Base-by-base conservation (phyloP, 2,888 invertebrate genomes). In the Ichneumoninae sp. region DNA sequence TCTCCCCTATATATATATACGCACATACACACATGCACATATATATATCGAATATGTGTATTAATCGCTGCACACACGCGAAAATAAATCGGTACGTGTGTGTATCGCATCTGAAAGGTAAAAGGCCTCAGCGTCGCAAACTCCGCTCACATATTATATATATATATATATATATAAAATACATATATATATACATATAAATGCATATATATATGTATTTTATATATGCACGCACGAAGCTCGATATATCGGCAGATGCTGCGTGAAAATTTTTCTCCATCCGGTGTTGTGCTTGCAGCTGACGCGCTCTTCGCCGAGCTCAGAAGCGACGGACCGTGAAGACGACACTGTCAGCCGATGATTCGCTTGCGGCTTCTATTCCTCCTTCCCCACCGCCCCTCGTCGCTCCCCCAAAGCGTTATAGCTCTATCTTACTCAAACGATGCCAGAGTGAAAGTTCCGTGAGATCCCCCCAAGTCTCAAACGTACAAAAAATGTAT, bases 231-330 rank as follows among this genome's bases (percentile, higher is more conserved):
- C 10, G 30, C n/a, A 30, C 60, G 30, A 52, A 40, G 22, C 69
- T 70, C 54, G 65, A 75, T 40, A 54, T 79, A 76, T 47, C 57
- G 83, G 80, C 83, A 83, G 83, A 80, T 83, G 83, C 75, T 71
- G 80, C 80, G 70, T 83, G 57, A 76, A 76, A 75, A 66, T 71
- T 80, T 80, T 70, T 66, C 65, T 76, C 47, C 70, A 76, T 80
- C 70, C 80, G 71, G 79, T 65, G 83, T 71, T 71, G 80, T 75
- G 80, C 70, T 76, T 80, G 83, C 83, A 83, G 83, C 83, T 83
- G 83, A 76, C 83, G 83, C 54, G 47, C 10, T 68, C 33, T n/a
- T 19, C 33, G 68, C 36, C 70, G 33, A 69, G 74, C 19, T 57
- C 5, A 7, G 70, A 75, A 65, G 79, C 83, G 70, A 66, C 79